These are phyloP conservation scores for Busseola fusca DNA, from an alignment of 2,888 invertebrate species.

Conservation along the genomic window DNA sequence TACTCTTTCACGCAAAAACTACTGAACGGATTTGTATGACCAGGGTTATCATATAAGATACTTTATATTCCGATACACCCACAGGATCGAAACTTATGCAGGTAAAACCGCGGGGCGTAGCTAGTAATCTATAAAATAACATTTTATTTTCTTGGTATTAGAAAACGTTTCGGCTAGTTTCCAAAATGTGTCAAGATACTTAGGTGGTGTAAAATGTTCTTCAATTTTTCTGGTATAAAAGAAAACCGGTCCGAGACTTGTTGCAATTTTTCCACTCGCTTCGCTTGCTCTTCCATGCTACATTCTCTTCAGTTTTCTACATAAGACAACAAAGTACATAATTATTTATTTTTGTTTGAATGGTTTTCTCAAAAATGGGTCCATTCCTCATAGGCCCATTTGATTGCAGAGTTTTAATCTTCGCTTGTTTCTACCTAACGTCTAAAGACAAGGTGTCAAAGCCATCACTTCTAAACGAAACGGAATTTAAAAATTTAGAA, in stretches of 20 bases:
- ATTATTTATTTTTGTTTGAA: background rate
- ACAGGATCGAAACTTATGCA: no score
- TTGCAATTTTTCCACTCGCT: background rate
- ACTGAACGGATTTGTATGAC: no score
- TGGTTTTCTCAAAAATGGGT: no score
- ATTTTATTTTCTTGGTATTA: background rate
- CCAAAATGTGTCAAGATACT: background rate
- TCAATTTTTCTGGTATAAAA: background rate
- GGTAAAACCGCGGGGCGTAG: no score
- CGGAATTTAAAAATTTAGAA: constrained; percentile 36
- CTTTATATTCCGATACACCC: no score
- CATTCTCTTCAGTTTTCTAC: background rate
- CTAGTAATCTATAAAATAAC: no score
- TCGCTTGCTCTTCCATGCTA: background rate
- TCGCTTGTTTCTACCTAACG: background rate
- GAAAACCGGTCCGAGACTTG: background rate
- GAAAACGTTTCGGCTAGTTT: background rate
- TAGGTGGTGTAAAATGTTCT: background rate
- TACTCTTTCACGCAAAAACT: no score
- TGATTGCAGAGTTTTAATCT: no score
- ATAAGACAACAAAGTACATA: no score
- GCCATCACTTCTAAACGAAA: constrained; percentile 40
- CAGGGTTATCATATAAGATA: no score
- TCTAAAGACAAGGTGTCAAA: constrained; percentile 21
- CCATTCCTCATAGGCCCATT: no score